Evolutionary conservation across 2,888 invertebrate species (phyloP).

Genomic region (Philereme vetulata): DNA sequence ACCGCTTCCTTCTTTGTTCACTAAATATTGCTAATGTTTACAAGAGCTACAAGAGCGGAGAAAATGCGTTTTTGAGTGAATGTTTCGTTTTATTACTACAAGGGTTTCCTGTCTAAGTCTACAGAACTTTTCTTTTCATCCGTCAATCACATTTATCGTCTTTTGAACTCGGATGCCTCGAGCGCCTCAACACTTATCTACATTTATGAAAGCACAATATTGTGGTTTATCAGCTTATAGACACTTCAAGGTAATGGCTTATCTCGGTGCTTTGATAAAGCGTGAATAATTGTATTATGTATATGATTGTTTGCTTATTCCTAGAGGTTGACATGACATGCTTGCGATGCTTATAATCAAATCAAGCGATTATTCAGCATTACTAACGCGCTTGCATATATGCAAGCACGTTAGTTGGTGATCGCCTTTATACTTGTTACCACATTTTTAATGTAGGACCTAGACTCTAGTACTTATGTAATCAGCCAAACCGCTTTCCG

Average conservation of each 20-base stretch:
- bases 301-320: conserved; percentile 1
- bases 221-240: conserved; percentile 12
- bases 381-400: no score
- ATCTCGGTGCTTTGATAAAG: neutral
- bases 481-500: neutral
- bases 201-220: conserved; percentile 17
- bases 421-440: neutral
- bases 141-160: conserved; percentile 30
- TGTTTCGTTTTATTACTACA: conserved; percentile 22
- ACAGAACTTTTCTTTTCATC: conserved; percentile 32
- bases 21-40: neutral
- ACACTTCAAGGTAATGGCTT: conserved; percentile 11
- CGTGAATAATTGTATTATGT: conserved; percentile 1
- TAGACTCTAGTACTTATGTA: neutral
- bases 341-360: neutral
- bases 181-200: conserved; percentile 10
- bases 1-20: conserved; percentile 10
- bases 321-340: neutral
- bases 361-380: no score
- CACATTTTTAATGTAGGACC: neutral
- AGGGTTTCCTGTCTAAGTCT: conserved; percentile 23
- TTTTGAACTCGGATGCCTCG: conserved; percentile 22
- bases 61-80: conserved; percentile 1
- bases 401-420: neutral
- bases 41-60: neutral